Evolutionary conservation across 2,797 vertebrate genomes (phyloP), one percentile per base, ranked within the genome.

Genomic region (Eutrigla gurnardus): DNA sequence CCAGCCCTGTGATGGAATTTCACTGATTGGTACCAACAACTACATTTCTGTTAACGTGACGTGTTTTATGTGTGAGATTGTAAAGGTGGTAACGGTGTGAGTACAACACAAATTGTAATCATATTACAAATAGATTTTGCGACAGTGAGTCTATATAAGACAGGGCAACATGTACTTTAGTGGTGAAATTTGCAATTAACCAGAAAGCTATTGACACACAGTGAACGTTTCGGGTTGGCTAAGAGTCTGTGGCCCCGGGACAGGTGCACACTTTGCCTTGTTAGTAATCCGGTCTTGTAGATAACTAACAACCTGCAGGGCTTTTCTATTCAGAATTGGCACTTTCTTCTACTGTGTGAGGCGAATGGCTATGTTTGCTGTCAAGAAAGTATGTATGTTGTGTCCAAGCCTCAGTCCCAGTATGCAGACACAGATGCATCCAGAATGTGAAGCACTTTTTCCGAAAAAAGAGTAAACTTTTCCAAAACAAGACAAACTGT

Each of bases 401-500:
- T 68, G 15, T 40, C 17, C 33, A 18, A 43, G 14, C 9, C 9
- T 9, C 10, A 55, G 53, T 15, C 18, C 15, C 0, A 8, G 25
- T 58, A 36, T 52, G 53, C 17, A 33, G 32, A 71, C 49, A 47
- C 42, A 71, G 50, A 71, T 25, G 2, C 32, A 64, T 25, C 6
- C 13, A 70, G 42, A 81, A 70, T 63, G n/a, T 57, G 14, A 80
- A 72, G 35, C 39, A 49, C n/a, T 8, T 61, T 59, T 65, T 58
- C 15, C 11, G 39, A 64, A 55, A 60, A 55, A 60, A 53, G 4
- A 63, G 46, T 15, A 39, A 72, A 68, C 18, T 60, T 75, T 71
- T 55, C 37, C 14, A 32, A 70, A 75, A 58, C 43, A 18, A 4
- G 43, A 72, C 25, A 40, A 77, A 43, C 64, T 73, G 46, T 62